Conservation (phyloP, 2,888 invertebrate species). For the Phortica magna region DNA sequence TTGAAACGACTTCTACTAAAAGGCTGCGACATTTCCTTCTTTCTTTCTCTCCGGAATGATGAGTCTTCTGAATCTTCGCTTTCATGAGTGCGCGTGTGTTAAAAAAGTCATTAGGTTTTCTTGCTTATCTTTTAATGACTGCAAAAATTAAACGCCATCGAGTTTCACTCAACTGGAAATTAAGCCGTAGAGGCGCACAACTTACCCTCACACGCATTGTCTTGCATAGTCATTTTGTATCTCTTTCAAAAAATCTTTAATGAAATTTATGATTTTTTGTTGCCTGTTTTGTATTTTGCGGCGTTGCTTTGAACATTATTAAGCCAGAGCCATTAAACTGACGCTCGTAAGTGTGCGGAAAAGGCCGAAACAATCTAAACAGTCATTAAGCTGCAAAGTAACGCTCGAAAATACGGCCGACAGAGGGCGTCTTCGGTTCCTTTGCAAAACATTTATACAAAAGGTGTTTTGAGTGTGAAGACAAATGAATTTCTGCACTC, state of each 20-base stretch:
- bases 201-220: background rate
- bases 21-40: background rate
- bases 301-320: slow-evolving; percentile 1
- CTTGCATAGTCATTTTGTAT: background rate
- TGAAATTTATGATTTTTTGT: slow-evolving; percentile 23
- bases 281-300: background rate
- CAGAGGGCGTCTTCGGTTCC: background rate
- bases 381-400: slow-evolving; percentile 2
- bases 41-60: slow-evolving; percentile 39
- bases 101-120: slow-evolving; percentile 66
- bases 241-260: slow-evolving; percentile 21
- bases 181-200: slow-evolving; percentile 43
- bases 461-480: background rate
- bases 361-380: background rate
- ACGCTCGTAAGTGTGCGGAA: background rate
- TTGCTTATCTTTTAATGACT: slow-evolving; percentile 72
- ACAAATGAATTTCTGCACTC: background rate
- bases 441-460: background rate
- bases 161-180: slow-evolving; percentile 49
- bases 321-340: slow-evolving; percentile 1
- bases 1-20: slow-evolving; percentile 25
- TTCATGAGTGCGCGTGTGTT: slow-evolving; percentile 16
- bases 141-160: slow-evolving; percentile 61
- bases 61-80: slow-evolving; percentile 60
- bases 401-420: background rate